Conservation (phyloP, 2,797 vertebrate genomes). For the Catamblyrhynchus diadema region DNA sequence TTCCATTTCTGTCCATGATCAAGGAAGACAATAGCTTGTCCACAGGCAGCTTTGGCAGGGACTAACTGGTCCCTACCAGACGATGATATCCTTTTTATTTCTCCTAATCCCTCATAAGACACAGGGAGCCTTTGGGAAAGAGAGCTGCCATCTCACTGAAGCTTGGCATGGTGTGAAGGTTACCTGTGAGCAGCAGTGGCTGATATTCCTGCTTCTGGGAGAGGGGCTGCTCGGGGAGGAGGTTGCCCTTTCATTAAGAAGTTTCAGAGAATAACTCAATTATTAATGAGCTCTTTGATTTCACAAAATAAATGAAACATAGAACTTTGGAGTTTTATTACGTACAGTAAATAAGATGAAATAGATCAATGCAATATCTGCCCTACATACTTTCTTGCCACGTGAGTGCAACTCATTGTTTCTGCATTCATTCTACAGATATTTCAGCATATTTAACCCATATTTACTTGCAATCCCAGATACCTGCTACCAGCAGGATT, state of each 20-base stretch:
- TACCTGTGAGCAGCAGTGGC: not conserved
- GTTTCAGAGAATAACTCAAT: not conserved
- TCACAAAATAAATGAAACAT: not conserved
- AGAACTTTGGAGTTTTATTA: not conserved
- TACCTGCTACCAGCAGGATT: not conserved
- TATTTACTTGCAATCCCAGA: not conserved
- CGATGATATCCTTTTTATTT: not conserved
- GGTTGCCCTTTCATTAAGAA: not conserved
- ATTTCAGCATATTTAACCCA: not conserved
- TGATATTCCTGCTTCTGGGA: not conserved
- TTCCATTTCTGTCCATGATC: fast-evolving
- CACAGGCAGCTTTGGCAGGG: not conserved
- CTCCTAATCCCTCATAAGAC: not conserved
- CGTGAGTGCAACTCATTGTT: not conserved
- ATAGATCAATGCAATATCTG: not conserved
- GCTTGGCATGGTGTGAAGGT: not conserved
- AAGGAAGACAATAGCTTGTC: not conserved
- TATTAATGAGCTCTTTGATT: not conserved
- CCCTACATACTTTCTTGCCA: not conserved
- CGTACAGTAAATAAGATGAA: not conserved
- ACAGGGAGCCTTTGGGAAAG: not conserved
- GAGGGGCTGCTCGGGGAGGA: not conserved
- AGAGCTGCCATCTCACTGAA: not conserved
- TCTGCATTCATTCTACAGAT: not conserved
- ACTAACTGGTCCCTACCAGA: not conserved